Evolutionary conservation across 2,797 vertebrate species (phyloP).

Genomic region (Borostomias antarcticus): DNA sequence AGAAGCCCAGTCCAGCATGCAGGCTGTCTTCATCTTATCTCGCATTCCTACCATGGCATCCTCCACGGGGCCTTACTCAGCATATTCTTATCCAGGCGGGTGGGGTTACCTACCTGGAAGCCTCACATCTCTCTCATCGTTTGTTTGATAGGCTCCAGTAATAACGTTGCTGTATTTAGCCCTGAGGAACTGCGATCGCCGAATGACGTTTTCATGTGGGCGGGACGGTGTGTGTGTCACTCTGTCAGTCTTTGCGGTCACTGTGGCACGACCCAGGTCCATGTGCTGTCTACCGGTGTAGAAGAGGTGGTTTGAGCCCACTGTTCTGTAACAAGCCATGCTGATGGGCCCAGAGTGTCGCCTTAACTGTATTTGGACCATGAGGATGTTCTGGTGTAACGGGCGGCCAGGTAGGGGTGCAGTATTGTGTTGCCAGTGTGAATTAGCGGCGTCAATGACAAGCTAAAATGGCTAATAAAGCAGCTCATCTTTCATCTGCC

Average conservation of each 20-base stretch:
- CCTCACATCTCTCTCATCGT: background rate
- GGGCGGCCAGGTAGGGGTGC: too few relatives aligned
- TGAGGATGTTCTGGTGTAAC: background rate
- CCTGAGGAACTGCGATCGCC: background rate
- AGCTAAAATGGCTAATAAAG: background rate
- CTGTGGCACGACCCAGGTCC: too few relatives aligned
- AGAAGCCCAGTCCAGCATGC: background rate
- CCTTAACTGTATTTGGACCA: background rate
- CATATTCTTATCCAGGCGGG: background rate
- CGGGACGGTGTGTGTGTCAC: background rate
- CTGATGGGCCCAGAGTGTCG: too few relatives aligned
- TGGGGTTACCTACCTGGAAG: background rate
- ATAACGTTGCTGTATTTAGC: background rate
- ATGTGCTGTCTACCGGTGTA: too few relatives aligned
- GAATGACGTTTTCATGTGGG: background rate
- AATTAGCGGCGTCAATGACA: background rate
- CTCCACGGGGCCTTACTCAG: background rate
- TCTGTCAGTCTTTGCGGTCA: too few relatives aligned
- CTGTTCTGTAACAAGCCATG: too few relatives aligned
- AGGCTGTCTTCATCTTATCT: slow-evolving; percentile 2
- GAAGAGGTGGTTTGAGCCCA: too few relatives aligned
- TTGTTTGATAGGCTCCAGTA: background rate
- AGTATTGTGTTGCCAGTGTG: background rate
- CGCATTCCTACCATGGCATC: background rate
- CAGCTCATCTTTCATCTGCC: background rate